Base-by-base conservation (phyloP, 2,888 invertebrate genomes). In the Hymenopus coronatus region DNA sequence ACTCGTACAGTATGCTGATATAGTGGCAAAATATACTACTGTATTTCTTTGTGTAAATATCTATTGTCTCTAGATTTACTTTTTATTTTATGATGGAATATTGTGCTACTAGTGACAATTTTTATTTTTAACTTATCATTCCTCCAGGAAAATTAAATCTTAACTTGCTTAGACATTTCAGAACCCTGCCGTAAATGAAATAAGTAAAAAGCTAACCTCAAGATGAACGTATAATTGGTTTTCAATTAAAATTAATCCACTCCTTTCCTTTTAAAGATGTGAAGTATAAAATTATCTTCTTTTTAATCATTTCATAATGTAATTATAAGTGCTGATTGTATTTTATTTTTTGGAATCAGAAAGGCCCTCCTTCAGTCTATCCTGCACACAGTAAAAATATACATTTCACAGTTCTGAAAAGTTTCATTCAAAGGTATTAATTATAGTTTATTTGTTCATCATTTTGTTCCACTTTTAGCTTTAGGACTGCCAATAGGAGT, bases 351-450 rank as follows among this genome's bases (percentile, higher is more conserved):
- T 70, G 28, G 70, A 85, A 86, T 28, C 33, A 33, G 87, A 87
- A 81, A 85, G 85, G 46, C 15, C 54, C 15, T 70, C 25, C 85
- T 27, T 81, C 87, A 30, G n/a, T 54, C 25, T 9, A n/a, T 84
- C 84, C n/a, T 28, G 30, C 82, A n/a, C 87, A 46, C 82, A 81
- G 28, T 87, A 87, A 87, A 87, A 87, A 87, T 87, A 87, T 81
- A 87, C 81, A 81, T 81, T 54, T 33, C 84, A 84, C 54, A 70
- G 54, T 70, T 70, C 54, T 70, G 54, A 70, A 70, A 70, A 70
- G 25, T 70, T 70, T 70, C 20, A 6, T 25, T 70, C 54, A 70
- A 70, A 70, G 20, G 3, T 70, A 20, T 70, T 70, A 20, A 70
- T 70, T 70, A 20, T 70, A 70, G 40, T 40, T 12, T 40, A 40